Base-by-base conservation (phyloP, 2,113 vertebrate species). In the Dunckerocampus dactyliophorus region DNA sequence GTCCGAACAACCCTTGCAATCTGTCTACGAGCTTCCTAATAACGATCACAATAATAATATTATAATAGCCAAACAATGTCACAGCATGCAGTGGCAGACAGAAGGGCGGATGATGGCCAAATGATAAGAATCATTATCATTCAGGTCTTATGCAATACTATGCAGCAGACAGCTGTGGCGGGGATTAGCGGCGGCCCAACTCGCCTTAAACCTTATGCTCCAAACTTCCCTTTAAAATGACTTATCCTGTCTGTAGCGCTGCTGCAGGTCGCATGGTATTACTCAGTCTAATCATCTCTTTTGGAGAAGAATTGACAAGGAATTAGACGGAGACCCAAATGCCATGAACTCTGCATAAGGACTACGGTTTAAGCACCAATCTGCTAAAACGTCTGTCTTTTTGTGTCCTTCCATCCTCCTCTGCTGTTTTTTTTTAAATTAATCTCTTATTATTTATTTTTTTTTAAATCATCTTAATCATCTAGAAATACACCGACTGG, bases 61-160 rank as follows among this genome's bases (percentile, higher is more conserved):
- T n/a, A n/a, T n/a, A n/a, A n/a, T n/a, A n/a, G n/a, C n/a, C n/a
- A n/a, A n/a, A n/a, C n/a, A n/a, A n/a, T n/a, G n/a, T n/a, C n/a
- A n/a, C 74, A 75, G 73, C 54, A 54, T 47, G 58, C 52, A 49
- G 62, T 67, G 64, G 71, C 67, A 64, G 47, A 62, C 65, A 79
- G 83, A 87, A 79, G 49, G 62, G 75, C 75, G 80, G 75, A 84
- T 81, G 76, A 80, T 80, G 80, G 78, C 60, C 63, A 74, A 56
- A 42, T 11, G 15, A 8, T 42, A 20, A 42, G 34, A 55, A 82
- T 88, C 75, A 86, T 87, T 85, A 87, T 87, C 83, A 9, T 88
- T 87, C 63, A 77, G 72, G 72, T 82, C 87, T 88, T 87, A 87
- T 87, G 85, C 75, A 87, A 89, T 86, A 82, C 82, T 82, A 80